phyloP scores from a whole-genome alignment of 2,113 vertebrate species.

The Macquaria ambigua region DNA sequence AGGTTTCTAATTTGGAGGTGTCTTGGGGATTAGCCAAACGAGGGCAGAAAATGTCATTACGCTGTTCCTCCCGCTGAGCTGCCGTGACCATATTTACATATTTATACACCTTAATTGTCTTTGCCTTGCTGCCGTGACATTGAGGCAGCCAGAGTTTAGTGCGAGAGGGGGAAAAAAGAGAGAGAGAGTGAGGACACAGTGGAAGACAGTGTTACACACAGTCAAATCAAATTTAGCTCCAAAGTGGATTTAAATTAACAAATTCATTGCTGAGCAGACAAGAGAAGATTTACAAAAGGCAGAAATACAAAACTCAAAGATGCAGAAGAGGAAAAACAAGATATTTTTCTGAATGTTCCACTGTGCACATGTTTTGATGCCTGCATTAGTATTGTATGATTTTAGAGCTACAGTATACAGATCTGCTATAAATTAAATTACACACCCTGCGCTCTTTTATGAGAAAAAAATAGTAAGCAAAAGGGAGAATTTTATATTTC shows the following conservation, averaged over 20 bases:
- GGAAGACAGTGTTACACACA: constrained; percentile 43
- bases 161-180: background rate
- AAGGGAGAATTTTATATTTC: background rate
- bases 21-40: constrained; percentile 87
- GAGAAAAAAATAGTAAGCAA: background rate
- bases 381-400: background rate
- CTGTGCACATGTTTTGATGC: background rate
- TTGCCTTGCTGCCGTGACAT: constrained; percentile 83
- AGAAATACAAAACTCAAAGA: background rate
- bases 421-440: background rate
- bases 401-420: background rate
- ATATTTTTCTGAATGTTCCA: background rate
- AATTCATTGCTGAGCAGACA: background rate
- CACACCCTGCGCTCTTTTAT: background rate
- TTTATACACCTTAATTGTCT: constrained; percentile 87
- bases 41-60: constrained; percentile 86
- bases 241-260: constrained; percentile 30
- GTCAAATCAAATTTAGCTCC: constrained; percentile 41
- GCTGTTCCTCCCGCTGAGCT: constrained; percentile 76
- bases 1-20: constrained; percentile 87
- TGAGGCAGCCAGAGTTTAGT: constrained; percentile 68
- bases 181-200: constrained; percentile 27
- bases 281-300: constrained; percentile 21
- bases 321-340: background rate
- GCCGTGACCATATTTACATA: constrained; percentile 86